These are phyloP conservation scores for Agelastica alni DNA, from an alignment of 2,888 invertebrate species.

Conservation along the genomic window DNA sequence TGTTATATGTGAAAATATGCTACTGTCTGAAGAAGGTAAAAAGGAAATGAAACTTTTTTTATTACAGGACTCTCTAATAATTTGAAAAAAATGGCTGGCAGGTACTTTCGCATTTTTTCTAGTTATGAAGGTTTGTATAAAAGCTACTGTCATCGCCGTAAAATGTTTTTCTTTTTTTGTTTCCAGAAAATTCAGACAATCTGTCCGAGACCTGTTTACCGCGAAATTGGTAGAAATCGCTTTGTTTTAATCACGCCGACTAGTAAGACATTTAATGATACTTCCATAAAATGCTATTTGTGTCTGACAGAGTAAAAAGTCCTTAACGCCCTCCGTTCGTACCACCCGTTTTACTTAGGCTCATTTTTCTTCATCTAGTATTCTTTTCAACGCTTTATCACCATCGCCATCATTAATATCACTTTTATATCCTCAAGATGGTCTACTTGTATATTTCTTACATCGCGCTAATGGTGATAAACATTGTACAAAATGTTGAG, in stretches of 20 bases:
- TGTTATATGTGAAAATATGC: no score
- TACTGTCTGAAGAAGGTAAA: no score
- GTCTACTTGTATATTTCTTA: conserved; percentile 56
- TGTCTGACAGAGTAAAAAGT: conserved; percentile 27
- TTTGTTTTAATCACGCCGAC: conserved; percentile 8
- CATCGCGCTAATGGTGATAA: conserved; percentile 58
- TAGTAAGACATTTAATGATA: conserved; percentile 1
- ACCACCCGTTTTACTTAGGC: conserved; percentile 43
- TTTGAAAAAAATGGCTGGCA: no score
- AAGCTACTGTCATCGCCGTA: no score
- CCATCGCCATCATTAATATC: conserved; percentile 57
- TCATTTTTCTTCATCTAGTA: conserved; percentile 56
- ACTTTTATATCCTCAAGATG: conserved; percentile 58
- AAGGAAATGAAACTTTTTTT: no score
- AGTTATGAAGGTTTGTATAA: no score
- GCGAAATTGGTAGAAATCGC: no score
- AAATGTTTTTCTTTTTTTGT: no score
- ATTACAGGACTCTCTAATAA: no score
- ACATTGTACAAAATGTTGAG: conserved; percentile 56
- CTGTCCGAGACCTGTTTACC: no score
- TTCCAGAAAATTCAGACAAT: no score
- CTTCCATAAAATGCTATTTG: conserved; percentile 6
- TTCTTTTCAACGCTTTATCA: conserved; percentile 52
- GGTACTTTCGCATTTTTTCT: no score
- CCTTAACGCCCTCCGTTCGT: conserved; percentile 43